phyloP scores from a whole-genome alignment of 2,797 vertebrate species.

The Trachurus trachurus region DNA sequence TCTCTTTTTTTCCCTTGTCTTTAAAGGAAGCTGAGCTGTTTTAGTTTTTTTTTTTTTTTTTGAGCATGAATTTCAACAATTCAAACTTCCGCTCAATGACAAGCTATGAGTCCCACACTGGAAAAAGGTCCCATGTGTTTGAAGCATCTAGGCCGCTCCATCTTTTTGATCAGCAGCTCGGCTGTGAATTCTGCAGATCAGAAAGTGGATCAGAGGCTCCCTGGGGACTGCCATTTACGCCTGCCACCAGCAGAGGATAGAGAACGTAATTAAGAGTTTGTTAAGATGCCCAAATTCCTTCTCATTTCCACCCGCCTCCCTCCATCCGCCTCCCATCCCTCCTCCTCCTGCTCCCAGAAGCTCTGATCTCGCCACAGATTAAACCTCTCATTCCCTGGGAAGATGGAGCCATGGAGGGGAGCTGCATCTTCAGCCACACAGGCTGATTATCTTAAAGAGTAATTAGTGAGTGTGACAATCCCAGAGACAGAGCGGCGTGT shows the following conservation, averaged over 20 bases:
- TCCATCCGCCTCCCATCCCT: slow-evolving; percentile 55
- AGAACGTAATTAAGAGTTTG: slow-evolving; percentile 84
- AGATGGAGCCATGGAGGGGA: slow-evolving; percentile 66
- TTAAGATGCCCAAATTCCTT: slow-evolving; percentile 86
- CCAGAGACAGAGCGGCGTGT: slow-evolving; percentile 59
- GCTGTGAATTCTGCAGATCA: slow-evolving; percentile 83
- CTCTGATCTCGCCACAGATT: slow-evolving; percentile 80
- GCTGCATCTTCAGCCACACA: slow-evolving; percentile 75
- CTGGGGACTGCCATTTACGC: slow-evolving; percentile 83
- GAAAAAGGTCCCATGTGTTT: slow-evolving; percentile 83
- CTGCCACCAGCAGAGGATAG: slow-evolving; percentile 81
- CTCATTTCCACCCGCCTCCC: slow-evolving; percentile 72
- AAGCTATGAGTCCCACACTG: slow-evolving; percentile 73
- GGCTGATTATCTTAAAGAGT: slow-evolving; percentile 82
- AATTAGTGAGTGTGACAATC: slow-evolving; percentile 82
- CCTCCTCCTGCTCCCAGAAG: slow-evolving; percentile 67
- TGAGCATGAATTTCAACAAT: slow-evolving; percentile 75
- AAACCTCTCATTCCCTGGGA: slow-evolving; percentile 77
- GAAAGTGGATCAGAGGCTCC: slow-evolving; percentile 86
- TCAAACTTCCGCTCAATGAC: slow-evolving; percentile 82
- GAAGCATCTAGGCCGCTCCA: slow-evolving; percentile 83
- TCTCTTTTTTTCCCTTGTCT: slow-evolving; percentile 43
- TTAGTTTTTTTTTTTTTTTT: slow-evolving; percentile 23
- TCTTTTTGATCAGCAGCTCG: slow-evolving; percentile 85
- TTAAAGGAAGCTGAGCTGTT: slow-evolving; percentile 52